Base-by-base conservation (phyloP, 2,797 vertebrate genomes). In the Phoeniculus purpureus region DNA sequence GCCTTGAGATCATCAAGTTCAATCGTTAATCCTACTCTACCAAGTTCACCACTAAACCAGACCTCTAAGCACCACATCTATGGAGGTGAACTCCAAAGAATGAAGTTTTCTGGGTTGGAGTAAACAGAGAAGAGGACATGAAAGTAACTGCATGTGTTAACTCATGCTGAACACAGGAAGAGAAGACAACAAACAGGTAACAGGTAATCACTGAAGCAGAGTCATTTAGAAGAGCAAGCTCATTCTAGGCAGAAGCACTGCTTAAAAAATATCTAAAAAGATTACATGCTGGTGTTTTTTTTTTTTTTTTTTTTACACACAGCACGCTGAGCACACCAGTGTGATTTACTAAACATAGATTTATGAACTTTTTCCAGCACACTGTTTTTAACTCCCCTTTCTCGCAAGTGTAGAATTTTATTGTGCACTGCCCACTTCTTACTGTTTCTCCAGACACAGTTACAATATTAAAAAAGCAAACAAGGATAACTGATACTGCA, bases 281-380 rank as follows among this genome's bases (percentile, higher is more conserved):
- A 64, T 32, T 43, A 51, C 60, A 85, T 0, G 0, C 29, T 22
- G 10, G 7, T n/a, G n/a, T n/a, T n/a, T n/a, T n/a, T n/a, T n/a
- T 27, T 68, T 68, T 92, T 93, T 55, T 27, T 68, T 68, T 92
- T 93, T 55, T 43, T 27, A 67, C 26, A 40, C 5, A 22, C 0
- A 55, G 16, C 15, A 32, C 31, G 26, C 29, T 23, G n/a, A 68
- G 8, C 12, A 65, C n/a, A 21, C 25, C 60, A 74, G 77, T 18
- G 64, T 3, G 4, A 48, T 37, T 82, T 62, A 67, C 0, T 0
- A 71, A 64, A 68, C 11, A 54, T 0, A 45, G 8, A 61, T 40
- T 21, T 5, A 2, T 51, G 9, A 66, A 47, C 16, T 10, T 81
- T 54, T 81, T 40, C 48, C 70, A 78, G 40, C 6, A 34, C 8